Percentiles rank a stretch among this genome's conserved stretches.
These are phyloP conservation scores for Cheirogaleus major DNA, from an alignment of 2,797 vertebrate genomes.

Conservation along the genomic window DNA sequence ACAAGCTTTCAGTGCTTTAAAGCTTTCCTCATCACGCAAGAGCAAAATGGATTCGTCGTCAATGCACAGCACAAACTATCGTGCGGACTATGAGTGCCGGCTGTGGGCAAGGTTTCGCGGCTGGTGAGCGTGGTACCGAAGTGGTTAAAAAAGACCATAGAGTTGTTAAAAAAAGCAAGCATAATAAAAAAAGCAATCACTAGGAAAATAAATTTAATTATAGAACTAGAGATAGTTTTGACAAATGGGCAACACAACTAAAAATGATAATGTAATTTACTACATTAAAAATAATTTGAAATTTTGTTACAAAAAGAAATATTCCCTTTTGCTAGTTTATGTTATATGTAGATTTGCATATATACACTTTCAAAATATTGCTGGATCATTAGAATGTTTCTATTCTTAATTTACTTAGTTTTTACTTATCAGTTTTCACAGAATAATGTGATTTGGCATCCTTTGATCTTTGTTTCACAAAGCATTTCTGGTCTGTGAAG, in stretches of 20 bases:
- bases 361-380: background rate
- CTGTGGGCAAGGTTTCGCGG: too few species aligned
- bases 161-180: background rate
- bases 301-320: background rate
- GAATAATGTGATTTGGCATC: background rate
- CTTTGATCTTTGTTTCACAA: constrained; percentile 25
- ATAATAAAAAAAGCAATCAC: background rate
- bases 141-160: background rate
- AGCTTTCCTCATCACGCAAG: too few species aligned
- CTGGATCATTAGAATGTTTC: background rate
- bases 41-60: too few species aligned
- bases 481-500: background rate
- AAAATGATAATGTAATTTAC: background rate
- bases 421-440: background rate
- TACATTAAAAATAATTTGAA: background rate
- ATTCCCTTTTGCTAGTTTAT: background rate
- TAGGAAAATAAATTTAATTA: background rate
- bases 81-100: too few species aligned
- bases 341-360: background rate
- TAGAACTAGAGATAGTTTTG: background rate
- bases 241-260: background rate
- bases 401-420: background rate
- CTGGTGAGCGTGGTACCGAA: too few species aligned
- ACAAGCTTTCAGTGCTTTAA: too few species aligned
- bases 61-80: too few species aligned